Evolutionary conservation across 1,140 invertebrate species (phyloP).

Genomic region (Cydia strobilella): DNA sequence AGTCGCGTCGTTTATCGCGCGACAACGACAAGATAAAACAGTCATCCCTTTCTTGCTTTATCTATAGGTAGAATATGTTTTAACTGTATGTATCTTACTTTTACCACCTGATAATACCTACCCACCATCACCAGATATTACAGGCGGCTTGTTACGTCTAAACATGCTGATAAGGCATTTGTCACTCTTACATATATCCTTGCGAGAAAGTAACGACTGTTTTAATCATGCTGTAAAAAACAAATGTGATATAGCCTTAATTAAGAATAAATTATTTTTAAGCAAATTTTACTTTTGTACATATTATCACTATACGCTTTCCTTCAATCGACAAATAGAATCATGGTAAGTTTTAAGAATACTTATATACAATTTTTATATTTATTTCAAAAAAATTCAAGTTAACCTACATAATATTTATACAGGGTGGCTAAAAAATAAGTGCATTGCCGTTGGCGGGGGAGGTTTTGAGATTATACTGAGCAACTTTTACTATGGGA

Average conservation of each 20-base stretch:
- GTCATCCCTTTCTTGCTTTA: background rate
- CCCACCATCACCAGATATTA: no score
- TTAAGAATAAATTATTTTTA: constrained; percentile 6
- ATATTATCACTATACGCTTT: background rate
- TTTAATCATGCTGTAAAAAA: background rate
- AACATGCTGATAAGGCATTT: no score
- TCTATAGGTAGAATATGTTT: background rate
- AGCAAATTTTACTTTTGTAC: background rate
- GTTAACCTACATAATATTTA: no score
- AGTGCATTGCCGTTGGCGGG: no score
- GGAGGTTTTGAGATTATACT: no score
- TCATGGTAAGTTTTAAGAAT: background rate
- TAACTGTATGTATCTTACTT: background rate
- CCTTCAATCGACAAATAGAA: background rate
- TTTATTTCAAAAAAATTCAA: no score
- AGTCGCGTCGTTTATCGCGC: constrained; percentile 3
- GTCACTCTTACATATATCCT: background rate
- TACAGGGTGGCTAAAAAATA: no score
- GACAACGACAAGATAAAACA: background rate
- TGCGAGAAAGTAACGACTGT: background rate
- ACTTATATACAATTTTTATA: background rate
- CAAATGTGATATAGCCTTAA: background rate
- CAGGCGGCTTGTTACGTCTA: no score
- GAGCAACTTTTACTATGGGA: no score
- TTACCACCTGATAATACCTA: background rate